Base-by-base conservation (phyloP, 1,140 invertebrate species). In the Papilio machaon region DNA sequence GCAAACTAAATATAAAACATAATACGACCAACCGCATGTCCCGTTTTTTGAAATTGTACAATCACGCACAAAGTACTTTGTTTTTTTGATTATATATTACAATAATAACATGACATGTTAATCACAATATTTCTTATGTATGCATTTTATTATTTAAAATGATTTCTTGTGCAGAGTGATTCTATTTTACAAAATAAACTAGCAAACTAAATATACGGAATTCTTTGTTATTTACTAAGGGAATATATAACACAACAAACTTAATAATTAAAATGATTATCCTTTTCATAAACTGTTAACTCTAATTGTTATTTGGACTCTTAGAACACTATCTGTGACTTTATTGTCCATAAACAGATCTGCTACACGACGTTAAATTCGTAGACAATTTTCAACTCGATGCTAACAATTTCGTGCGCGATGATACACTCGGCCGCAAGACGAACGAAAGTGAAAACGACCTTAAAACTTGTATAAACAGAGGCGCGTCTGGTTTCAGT, bases 401-500 rank as follows among this genome's bases (percentile, higher is more conserved):
- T 47, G 54, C 79, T 78, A 73, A 47, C 49, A 77, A 52, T 84
- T 81, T 60, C 19, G 74, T 54, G n/a, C 76, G 52, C 78, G 83
- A 81, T 82, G 80, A 81, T 85, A 82, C 87, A 5, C 13, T 13
- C 70, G 79, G 58, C 77, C 75, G 75, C 76, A 78, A 60, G 49
- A 79, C 58, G 38, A 19, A 86, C 77, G 89, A 91, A 91, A 91
- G 90, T 89, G 89, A 91, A 89, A 91, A 91, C 82, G 86, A 60
- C 89, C 89, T 88, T 89, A 89, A 91, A 91, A 90, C 88, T 83
- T 89, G 87, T 85, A 87, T 83, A 88, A 88, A 88, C 86, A 89
- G 74, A 64, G 58, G 58, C 76, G 81, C 49, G 81, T 86, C 85
- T 85, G 85, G 84, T 80, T 79, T 84, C 85, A 80, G 85, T 87